Base-by-base conservation (phyloP, 2,888 invertebrate species). In the Acrocera orbiculus region DNA sequence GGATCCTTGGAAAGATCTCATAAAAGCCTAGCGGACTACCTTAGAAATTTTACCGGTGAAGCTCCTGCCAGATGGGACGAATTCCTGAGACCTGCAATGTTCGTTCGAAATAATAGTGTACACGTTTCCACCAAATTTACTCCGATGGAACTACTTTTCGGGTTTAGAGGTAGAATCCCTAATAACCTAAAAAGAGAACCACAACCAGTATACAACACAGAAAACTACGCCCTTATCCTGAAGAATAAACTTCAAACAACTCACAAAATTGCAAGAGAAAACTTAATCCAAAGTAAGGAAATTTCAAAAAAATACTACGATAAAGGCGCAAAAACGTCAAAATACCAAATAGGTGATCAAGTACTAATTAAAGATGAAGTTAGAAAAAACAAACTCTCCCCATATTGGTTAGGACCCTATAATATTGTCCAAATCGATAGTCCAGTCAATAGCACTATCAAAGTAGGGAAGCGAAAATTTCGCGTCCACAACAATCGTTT, bases 121-220 rank as follows among this genome's bases (percentile, higher is more conserved):
- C 30, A 34, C 9, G 16, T 25, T 1, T 17, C 32, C 5, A 30
- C 37, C 3, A 27, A 35, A 30, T 19, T 37, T 11, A 36, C 34
- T 5, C 38, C 41, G 8, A 31, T 37, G 15, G 19, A 19, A 7
- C 8, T 5, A 7, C 19, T 19, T 19, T 19, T 19, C 19, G 19
- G 19, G 5, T 19, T 40, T 13, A 20, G 28, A 13, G 16, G 25
- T 5, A 32, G 38, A 11, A 13, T 24, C 4, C 31, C 31, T 10
- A 16, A 14, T 3, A 24, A 31, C 4, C 2, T 24, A 11, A 27
- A 22, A 25, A 1, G 22, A 22, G 23, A 24, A 14, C 23, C 34
- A 7, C 16, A 15, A 11, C 30, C 23, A 2, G 5, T 32, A 6
- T 8, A 29, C 9, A 29, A 29, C 9, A 13, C 17, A 10, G 20